Base-by-base conservation (phyloP, 2,113 vertebrate species). In the Salvelinus namaycush region DNA sequence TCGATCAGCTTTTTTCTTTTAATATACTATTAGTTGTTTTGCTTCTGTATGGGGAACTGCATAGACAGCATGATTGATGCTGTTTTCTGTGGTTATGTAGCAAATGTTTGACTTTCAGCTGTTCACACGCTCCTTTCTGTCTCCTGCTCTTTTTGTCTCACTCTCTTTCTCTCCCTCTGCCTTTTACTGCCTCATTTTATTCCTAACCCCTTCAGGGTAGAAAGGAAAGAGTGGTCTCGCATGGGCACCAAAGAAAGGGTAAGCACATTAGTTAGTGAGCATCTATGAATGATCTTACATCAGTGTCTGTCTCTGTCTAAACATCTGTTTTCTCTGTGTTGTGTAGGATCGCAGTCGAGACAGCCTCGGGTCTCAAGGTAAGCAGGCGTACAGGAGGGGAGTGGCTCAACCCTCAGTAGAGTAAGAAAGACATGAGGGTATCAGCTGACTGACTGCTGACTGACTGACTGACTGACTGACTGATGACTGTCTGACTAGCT, bases 211-310 rank as follows among this genome's bases (percentile, higher is more conserved):
- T 27, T 6, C 82, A 97, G 96, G 92, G 94, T 96, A 44, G 96
- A 97, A 84, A 94, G 96, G 78, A 95, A 96, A 85, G 96, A 97
- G 81, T 97, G 96, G 96, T 95, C 96, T 27, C 93, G 95, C 49
- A 90, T 91, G 83, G 97, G 96, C 93, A 95, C 94, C 81, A 96
- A 96, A 93, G 95, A 97, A 80, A 91, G 95, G 87, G 93, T 95
- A 81, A 66, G 92, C 82, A 68, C 3, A 62, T 11, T 34, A 29
- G 3, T n/a, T 9, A 11, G 39, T 44, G 39, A 11, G 39, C 2
- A 8, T 44, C 39, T 44, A 44, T 44, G 39, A 44, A 44, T 44
- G 39, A 44, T 44, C 39, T 44, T 44, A 2, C 39, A 44, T 11
- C 39, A 44, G 9, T 44, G 8, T 44, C 51, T 51, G 14, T 57